Percentiles rank a stretch among this genome's conserved stretches.
These are phyloP conservation scores for Prunella strophiata DNA, from an alignment of 2,797 vertebrate genomes.

Conservation along the genomic window DNA sequence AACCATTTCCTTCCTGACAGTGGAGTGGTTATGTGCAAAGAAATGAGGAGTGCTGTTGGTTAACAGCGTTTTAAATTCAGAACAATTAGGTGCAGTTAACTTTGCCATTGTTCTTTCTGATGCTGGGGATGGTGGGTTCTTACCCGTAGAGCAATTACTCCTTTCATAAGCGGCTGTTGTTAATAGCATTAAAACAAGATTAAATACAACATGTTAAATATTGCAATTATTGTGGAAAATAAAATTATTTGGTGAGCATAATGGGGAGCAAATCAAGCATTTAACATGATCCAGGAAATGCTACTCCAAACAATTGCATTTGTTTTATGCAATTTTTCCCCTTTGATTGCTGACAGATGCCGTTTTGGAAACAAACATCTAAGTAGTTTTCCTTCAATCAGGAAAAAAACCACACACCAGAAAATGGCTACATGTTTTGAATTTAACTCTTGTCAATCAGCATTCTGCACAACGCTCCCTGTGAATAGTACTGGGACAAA, in stretches of 20 bases:
- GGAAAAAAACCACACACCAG: conserved; percentile 75
- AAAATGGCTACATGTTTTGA: conserved; percentile 81
- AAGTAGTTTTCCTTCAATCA: conserved; percentile 84
- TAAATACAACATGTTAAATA: conserved; percentile 84
- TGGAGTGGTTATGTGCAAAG: conserved; percentile 58
- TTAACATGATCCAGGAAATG: conserved; percentile 89
- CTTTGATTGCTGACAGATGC: conserved; percentile 93
- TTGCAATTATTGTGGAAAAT: conserved; percentile 86
- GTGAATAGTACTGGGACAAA: conserved; percentile 68
- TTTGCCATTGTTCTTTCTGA: conserved; percentile 72
- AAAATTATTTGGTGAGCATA: conserved; percentile 87
- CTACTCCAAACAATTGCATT: conserved; percentile 88
- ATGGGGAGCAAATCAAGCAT: conserved; percentile 83
- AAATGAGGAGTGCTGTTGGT: conserved; percentile 60
- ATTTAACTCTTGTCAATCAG: conserved; percentile 83
- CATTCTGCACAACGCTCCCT: conserved; percentile 66
- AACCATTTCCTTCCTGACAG: conserved; percentile 60
- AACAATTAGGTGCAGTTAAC: conserved; percentile 76
- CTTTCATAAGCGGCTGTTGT: conserved; percentile 76
- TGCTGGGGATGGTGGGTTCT: conserved; percentile 65
- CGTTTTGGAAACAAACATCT: conserved; percentile 87
- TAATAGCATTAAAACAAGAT: conserved; percentile 84
- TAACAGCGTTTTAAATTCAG: conserved; percentile 70
- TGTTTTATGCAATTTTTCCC: conserved; percentile 86
- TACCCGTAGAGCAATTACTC: conserved; percentile 66